Conservation (phyloP, 2,797 vertebrate species). For the Trachurus trachurus region DNA sequence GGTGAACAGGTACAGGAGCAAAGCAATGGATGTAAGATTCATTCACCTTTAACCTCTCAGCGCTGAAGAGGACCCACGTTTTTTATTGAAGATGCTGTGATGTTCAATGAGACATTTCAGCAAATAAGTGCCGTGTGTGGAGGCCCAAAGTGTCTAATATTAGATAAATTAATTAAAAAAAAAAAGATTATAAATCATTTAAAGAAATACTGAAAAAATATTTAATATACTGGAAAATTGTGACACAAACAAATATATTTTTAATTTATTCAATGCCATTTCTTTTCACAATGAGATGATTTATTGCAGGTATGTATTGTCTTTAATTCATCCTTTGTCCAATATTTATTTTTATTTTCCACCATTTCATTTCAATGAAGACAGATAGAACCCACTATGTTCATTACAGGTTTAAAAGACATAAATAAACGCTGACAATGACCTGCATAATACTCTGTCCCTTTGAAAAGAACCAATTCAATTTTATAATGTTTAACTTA, state of each 20-base stretch:
- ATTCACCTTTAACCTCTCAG: conserved; percentile 5
- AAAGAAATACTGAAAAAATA: neutral
- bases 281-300: neutral
- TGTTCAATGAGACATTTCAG: neutral
- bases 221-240: neutral
- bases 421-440: too few species aligned
- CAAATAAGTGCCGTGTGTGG: neutral
- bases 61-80: neutral
- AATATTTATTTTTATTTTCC: neutral
- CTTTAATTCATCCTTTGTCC: neutral
- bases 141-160: conserved; percentile 25
- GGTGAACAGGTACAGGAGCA: conserved; percentile 10
- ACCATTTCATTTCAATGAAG: too few species aligned
- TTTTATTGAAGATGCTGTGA: neutral
- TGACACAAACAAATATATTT: neutral
- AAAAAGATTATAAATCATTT: neutral
- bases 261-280: neutral
- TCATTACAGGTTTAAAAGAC: too few species aligned
- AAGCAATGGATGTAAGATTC: conserved; percentile 10
- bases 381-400: neutral
- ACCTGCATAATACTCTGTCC: too few species aligned
- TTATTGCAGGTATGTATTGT: neutral
- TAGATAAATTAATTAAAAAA: neutral
- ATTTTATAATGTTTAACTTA: conserved; percentile 3
- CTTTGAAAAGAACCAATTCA: neutral